Evolutionary conservation across 2,888 invertebrate species (phyloP).

Genomic region (Morinoia aosen): DNA sequence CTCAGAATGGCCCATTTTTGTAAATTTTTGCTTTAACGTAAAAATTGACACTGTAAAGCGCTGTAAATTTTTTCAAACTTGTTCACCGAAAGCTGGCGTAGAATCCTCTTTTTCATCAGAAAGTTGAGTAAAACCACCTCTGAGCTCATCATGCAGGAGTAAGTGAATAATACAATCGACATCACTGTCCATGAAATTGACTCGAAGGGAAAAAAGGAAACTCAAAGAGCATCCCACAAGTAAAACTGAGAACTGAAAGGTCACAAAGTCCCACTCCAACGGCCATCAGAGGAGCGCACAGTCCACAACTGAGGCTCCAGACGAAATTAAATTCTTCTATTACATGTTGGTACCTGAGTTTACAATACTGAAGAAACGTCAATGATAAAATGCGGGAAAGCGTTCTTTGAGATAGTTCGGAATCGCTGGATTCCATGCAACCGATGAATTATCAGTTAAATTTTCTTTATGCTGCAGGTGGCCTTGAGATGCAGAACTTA

Average conservation of each 20-base stretch:
- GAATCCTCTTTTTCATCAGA: not conserved
- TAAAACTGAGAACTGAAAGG: not conserved
- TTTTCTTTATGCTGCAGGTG: not conserved
- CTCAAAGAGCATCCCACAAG: conserved; percentile 7
- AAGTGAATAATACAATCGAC: not conserved
- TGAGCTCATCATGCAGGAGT: not conserved
- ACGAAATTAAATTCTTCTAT: not conserved
- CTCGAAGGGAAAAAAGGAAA: conserved; percentile 10
- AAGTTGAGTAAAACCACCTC: not conserved
- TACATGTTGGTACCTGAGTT: not conserved
- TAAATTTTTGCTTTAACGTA: not conserved
- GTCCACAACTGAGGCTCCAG: not conserved
- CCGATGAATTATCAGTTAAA: not conserved
- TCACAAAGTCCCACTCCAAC: not conserved
- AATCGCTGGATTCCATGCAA: not conserved
- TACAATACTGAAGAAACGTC: not conserved
- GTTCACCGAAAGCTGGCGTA: not conserved
- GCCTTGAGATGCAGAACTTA: not conserved
- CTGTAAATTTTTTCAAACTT: not conserved
- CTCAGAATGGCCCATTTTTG: no score
- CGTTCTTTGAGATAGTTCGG: not conserved
- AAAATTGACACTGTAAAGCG: not conserved
- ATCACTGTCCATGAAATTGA: not conserved
- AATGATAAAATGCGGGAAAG: not conserved
- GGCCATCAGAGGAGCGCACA: not conserved